Evolutionary conservation across 2,113 vertebrate genomes (phyloP), one percentile per base, ranked within the genome.

Genomic region (Macquaria ambigua): DNA sequence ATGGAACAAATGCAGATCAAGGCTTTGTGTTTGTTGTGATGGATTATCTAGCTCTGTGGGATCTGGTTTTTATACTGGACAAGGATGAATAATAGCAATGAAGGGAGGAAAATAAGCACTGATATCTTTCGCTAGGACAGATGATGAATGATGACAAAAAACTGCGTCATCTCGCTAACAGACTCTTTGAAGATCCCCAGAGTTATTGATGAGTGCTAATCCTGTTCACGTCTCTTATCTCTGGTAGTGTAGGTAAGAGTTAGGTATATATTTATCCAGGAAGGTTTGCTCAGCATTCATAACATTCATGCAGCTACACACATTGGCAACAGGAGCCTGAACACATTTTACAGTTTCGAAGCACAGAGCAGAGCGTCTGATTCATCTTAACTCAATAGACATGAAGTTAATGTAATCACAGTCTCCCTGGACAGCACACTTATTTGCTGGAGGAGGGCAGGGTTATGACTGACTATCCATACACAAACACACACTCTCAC

Each of bases 371-470:
- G 18, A 34, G 50, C 55, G 8, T 64, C 79, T 39, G 55, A 85
- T 85, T 20, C 21, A 4, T 74, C 61, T 39, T 85, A 90, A 92
- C 87, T 78, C 52, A 79, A 92, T 56, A 86, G 48, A 82, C 48
- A 12, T 6, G 16, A 58, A 31, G 67, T 34, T 82, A 79, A 93
- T 89, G 74, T 23, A 73, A 87, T 91, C 84, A 78, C 79, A 50
- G 79, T 69, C 80, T 81, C 61, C 79, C 68, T 64, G 86, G 50
- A 77, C 84, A 18, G 1, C 39, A 25, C 0, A 3, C 75, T 80
- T 74, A 31, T 66, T 77, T 67, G 66, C 70, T 39, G 37, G 28
- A 63, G 53, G 69, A 28, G 6, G 34, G 43, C 72, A 66, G 28
- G 7, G 37, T 34, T 21, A 37, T 31, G 8, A 41, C 64, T 12